These are phyloP conservation scores for Brachyptera risi DNA, from an alignment of 2,888 invertebrate genomes.

Conservation along the genomic window DNA sequence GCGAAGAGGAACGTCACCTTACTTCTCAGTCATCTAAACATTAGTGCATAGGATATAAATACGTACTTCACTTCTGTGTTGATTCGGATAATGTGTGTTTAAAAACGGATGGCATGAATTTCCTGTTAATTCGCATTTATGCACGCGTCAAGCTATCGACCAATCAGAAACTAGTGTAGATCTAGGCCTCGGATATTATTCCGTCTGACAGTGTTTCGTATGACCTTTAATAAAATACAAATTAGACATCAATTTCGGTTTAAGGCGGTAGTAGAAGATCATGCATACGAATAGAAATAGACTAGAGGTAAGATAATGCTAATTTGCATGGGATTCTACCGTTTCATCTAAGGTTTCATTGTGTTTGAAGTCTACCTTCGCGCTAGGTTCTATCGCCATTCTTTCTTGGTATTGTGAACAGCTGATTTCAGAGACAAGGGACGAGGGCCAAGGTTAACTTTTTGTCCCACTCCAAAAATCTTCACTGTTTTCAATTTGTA, in stretches of 20 bases:
- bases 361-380: background rate
- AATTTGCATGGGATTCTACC: background rate
- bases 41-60: background rate
- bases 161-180: conserved; percentile 29
- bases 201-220: conserved; percentile 28
- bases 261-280: conserved; percentile 28
- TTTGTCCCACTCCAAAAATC: conserved; percentile 3
- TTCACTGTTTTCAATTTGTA: conserved; percentile 11
- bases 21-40: conserved; percentile 1
- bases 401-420: conserved; percentile 26
- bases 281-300: conserved; percentile 33
- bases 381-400: conserved; percentile 11
- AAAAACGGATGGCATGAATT: background rate
- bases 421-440: conserved; percentile 29
- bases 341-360: background rate
- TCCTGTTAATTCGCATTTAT: background rate
- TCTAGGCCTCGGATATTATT: conserved; percentile 23
- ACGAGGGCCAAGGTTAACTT: conserved; percentile 28
- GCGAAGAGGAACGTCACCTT: conserved; percentile 4
- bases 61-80: background rate
- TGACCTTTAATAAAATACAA: conserved; percentile 23
- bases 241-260: conserved; percentile 21
- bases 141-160: conserved; percentile 3
- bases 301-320: conserved; percentile 31
- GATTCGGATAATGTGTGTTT: background rate